Evolutionary conservation across 2,113 vertebrate species (phyloP).

Genomic region (Hystrix brachyura): DNA sequence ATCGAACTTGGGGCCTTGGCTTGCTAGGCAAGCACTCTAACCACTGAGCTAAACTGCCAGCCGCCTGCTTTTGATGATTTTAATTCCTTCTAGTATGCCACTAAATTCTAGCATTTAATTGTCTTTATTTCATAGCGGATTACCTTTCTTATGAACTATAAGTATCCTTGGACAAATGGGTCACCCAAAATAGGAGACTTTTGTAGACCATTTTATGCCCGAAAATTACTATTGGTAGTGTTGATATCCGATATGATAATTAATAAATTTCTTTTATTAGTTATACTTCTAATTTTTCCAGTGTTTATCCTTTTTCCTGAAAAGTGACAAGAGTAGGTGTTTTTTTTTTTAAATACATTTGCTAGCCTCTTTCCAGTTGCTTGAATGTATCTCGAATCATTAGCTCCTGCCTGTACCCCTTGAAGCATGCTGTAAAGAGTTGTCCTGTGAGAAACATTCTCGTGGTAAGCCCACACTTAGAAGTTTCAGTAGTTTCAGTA

Average conservation of each 20-base stretch:
- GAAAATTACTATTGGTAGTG: slow-evolving; percentile 17
- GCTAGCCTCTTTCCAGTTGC: background rate
- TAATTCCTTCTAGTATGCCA: background rate
- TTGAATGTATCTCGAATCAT: background rate
- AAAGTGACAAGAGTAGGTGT: background rate
- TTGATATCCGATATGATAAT: background rate
- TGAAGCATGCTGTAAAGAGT: background rate
- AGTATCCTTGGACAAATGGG: background rate
- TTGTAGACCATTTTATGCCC: background rate
- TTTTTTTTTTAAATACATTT: background rate
- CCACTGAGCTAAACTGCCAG: no score
- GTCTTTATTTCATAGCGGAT: slow-evolving; percentile 5
- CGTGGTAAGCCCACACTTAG: background rate
- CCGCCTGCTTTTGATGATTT: background rate
- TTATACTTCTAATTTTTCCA: background rate
- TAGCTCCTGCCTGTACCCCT: background rate
- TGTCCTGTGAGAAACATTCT: background rate
- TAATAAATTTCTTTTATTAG: background rate
- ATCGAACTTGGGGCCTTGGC: no score
- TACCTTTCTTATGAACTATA: background rate
- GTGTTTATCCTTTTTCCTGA: background rate
- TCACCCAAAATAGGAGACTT: background rate
- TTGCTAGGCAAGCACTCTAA: no score
- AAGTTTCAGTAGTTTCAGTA: background rate
- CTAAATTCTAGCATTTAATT: background rate